These are phyloP conservation scores for Cuculus canorus DNA, from an alignment of 2,797 vertebrate species.

Conservation along the genomic window DNA sequence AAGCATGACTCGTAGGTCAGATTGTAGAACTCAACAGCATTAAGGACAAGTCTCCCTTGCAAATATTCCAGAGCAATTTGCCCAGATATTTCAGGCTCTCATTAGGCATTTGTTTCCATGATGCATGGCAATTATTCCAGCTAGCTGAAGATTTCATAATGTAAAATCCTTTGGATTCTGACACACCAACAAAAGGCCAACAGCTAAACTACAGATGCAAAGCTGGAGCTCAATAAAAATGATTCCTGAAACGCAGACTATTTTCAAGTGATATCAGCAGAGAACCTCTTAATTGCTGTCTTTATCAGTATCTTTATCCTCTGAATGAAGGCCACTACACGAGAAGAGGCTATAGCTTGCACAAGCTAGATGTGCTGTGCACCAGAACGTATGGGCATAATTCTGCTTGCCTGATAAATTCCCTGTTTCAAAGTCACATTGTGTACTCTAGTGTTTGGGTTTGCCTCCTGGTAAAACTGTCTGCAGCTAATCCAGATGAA, in stretches of 20 bases:
- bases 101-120: not conserved
- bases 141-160: not conserved
- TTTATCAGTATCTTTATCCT: not conserved
- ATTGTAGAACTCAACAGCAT: fast-evolving
- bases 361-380: fast-evolving
- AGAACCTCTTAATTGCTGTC: not conserved
- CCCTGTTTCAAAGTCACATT: not conserved
- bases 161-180: not conserved
- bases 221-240: not conserved
- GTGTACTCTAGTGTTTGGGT: too few relatives aligned
- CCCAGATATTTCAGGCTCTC: not conserved
- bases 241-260: not conserved
- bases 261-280: constrained; percentile 13
- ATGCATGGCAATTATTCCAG: not conserved
- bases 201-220: not conserved
- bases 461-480: not conserved
- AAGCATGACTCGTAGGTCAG: not conserved
- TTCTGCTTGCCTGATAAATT: not conserved
- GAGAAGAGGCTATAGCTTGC: not conserved
- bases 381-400: not conserved
- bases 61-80: not conserved
- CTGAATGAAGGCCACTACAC: not conserved
- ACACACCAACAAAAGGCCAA: not conserved
- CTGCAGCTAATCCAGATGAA: not conserved
- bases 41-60: not conserved